Conservation (phyloP, 2,888 invertebrate species). For the Scelioninae gen. 1 region DNA sequence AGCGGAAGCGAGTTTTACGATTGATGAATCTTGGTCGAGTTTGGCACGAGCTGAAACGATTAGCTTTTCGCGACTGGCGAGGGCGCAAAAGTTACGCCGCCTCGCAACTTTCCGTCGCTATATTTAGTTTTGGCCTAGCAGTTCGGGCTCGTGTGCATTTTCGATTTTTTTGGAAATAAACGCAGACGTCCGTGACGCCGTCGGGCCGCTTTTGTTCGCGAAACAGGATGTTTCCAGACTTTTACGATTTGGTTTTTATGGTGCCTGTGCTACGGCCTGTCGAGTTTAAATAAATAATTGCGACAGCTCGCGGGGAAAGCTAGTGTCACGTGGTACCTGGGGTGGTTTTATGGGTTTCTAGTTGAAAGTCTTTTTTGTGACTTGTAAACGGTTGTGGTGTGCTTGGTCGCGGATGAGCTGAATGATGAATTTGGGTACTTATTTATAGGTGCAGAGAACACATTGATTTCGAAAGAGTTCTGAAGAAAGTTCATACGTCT, state of each 20-base stretch:
- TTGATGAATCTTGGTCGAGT: constrained; percentile 25
- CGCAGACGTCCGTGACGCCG: constrained; percentile 40
- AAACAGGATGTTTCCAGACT: constrained; percentile 46
- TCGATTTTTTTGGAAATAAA: constrained; percentile 81
- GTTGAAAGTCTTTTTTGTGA: neutral
- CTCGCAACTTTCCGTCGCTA: constrained; percentile 75
- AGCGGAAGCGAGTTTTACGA: constrained; percentile 31
- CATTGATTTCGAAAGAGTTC: no score
- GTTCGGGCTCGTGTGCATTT: constrained; percentile 77
- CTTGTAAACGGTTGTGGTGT: no score
- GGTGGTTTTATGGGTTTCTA: constrained; percentile 10
- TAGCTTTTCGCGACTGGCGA: constrained; percentile 69
- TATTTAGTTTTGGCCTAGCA: constrained; percentile 83
- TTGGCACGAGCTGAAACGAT: constrained; percentile 43
- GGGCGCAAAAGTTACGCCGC: constrained; percentile 67
- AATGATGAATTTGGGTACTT: no score
- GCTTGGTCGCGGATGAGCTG: no score
- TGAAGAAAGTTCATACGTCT: no score
- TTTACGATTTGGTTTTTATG: constrained; percentile 38
- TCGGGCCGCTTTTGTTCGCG: constrained; percentile 29
- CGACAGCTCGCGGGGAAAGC: neutral
- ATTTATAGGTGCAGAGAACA: no score
- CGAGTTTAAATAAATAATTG: constrained; percentile 19
- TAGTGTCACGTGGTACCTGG: neutral
- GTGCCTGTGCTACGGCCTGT: neutral